A percentile compares a stretch with the other conserved stretches of the same genome.
phyloP scores from a whole-genome alignment of 2,113 vertebrate genomes.

The Otus sunia region DNA sequence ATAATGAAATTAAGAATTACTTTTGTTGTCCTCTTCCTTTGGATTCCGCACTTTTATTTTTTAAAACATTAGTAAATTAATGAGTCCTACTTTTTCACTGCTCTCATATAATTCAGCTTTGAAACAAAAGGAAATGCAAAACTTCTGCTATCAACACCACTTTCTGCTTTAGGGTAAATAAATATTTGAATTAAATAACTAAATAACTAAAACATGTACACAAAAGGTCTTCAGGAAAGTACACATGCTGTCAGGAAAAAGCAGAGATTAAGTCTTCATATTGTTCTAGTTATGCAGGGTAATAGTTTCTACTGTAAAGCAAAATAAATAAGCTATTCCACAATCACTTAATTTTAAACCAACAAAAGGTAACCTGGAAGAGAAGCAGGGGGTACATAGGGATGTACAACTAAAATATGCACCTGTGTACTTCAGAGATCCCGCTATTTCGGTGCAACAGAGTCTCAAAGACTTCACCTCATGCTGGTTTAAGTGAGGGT shows the following conservation, averaged over 20 bases:
- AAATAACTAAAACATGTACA: neutral
- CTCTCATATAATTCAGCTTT: neutral
- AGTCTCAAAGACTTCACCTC: neutral
- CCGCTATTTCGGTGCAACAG: neutral
- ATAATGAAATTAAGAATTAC: neutral
- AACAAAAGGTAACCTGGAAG: neutral
- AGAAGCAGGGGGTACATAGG: neutral
- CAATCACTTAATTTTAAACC: neutral
- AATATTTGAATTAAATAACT: neutral
- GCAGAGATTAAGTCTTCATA: neutral
- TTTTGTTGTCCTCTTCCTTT: neutral
- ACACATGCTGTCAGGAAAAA: neutral
- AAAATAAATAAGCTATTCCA: neutral
- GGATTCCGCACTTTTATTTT: neutral
- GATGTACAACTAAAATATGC: neutral
- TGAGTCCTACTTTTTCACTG: neutral
- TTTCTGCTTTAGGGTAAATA: neutral
- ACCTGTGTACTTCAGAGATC: constrained; percentile 59
- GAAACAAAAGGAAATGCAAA: neutral
- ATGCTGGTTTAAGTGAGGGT: neutral
- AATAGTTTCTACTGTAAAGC: neutral
- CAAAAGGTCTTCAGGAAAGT: neutral
- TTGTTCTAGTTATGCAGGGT: neutral
- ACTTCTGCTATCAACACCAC: neutral
- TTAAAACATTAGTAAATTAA: neutral